These are phyloP conservation scores for Xerus rutilus DNA, from an alignment of 2,797 vertebrate species.

Conservation along the genomic window DNA sequence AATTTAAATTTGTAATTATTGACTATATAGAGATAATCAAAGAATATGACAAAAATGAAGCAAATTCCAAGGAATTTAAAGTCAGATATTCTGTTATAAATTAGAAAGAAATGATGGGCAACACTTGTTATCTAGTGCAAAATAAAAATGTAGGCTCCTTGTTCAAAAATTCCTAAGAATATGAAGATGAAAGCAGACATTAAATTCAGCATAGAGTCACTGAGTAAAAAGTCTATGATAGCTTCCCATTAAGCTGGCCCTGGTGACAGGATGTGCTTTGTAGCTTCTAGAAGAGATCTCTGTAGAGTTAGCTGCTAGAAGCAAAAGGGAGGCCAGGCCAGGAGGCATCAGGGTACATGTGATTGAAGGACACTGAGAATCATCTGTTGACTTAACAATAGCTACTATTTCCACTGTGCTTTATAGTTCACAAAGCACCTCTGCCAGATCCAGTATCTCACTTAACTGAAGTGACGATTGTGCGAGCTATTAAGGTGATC, in stretches of 20 bases:
- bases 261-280: neutral
- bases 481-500: neutral
- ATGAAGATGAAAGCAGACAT: neutral
- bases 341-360: neutral
- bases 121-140: neutral
- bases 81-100: neutral
- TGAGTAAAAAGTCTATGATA: fast-evolving
- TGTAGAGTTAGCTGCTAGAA: neutral
- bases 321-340: neutral
- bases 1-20: neutral
- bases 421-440: neutral
- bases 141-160: neutral
- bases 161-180: neutral
- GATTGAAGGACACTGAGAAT: neutral
- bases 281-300: neutral
- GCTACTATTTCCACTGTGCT: neutral
- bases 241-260: neutral
- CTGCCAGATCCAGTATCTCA: neutral
- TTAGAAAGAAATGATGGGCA: neutral
- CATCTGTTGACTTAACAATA: neutral
- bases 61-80: constrained; percentile 46
- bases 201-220: neutral
- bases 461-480: neutral
- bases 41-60: neutral
- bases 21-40: neutral